phyloP scores from a whole-genome alignment of 2,888 invertebrate genomes.

The Cerastoderma edule region DNA sequence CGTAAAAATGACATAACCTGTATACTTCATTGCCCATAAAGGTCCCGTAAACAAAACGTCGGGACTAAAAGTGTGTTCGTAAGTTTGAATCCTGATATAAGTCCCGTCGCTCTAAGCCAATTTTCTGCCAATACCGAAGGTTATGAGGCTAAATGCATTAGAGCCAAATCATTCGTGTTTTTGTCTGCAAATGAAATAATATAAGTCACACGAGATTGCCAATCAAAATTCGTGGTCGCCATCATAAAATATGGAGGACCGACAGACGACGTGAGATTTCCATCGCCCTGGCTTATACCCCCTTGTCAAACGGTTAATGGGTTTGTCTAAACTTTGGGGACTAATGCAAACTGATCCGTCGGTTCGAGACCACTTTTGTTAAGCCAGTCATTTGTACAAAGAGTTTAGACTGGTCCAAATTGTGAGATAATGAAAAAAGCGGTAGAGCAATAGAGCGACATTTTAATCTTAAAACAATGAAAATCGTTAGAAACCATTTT shows the following conservation, averaged over 20 bases:
- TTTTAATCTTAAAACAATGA: too few relatives aligned
- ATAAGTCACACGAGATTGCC: slow-evolving; percentile 23
- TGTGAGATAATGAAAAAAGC: too few relatives aligned
- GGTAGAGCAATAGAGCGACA: too few relatives aligned
- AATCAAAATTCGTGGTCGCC: slow-evolving; percentile 22
- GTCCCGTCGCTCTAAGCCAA: slow-evolving; percentile 15
- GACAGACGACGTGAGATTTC: slow-evolving; percentile 14
- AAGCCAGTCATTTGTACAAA: too few relatives aligned
- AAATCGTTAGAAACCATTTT: too few relatives aligned
- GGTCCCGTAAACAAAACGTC: slow-evolving; percentile 1
- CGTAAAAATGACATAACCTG: slow-evolving; percentile 22
- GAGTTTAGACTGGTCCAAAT: too few relatives aligned
- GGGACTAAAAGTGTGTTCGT: slow-evolving; percentile 6
- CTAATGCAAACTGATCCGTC: too few relatives aligned
- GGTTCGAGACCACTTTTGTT: too few relatives aligned
- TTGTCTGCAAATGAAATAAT: slow-evolving; percentile 34
- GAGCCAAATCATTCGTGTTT: slow-evolving; percentile 26
- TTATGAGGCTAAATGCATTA: slow-evolving; percentile 22
- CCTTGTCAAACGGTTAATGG: slow-evolving; percentile 14
- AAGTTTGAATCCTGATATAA: slow-evolving; percentile 14
- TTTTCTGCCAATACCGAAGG: slow-evolving; percentile 21
- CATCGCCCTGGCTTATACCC: background rate
- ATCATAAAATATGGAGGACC: slow-evolving; percentile 26
- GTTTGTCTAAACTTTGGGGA: slow-evolving; percentile 12
- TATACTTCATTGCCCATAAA: slow-evolving; percentile 22